phyloP scores from a whole-genome alignment of 2,888 invertebrate genomes.

The Neoitamus cyanurus region DNA sequence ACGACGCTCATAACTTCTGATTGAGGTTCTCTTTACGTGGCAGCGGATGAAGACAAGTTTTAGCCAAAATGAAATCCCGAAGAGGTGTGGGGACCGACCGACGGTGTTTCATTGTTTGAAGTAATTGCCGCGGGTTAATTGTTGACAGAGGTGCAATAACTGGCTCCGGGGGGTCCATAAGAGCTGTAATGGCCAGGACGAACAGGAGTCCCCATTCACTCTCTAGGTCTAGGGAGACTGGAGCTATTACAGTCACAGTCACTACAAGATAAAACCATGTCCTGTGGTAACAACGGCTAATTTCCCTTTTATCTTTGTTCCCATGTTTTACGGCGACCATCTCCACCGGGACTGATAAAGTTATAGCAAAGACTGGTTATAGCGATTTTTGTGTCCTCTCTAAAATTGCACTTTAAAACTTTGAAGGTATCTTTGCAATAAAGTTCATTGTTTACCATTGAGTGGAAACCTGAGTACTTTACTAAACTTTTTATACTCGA shows the following conservation, averaged over 20 bases:
- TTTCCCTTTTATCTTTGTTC: neutral
- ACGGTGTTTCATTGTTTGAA: neutral
- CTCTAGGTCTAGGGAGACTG: neutral
- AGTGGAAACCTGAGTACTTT: no score
- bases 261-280: neutral
- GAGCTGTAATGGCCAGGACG: neutral
- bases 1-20: slow-evolving; percentile 10
- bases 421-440: no score
- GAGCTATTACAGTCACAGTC: neutral
- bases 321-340: neutral
- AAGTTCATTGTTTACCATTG: no score
- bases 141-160: slow-evolving; percentile 9
- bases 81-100: neutral
- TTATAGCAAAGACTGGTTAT: neutral
- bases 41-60: neutral
- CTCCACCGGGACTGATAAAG: neutral
- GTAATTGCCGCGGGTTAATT: slow-evolving; percentile 7
- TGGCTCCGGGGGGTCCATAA: neutral
- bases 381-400: neutral
- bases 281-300: neutral
- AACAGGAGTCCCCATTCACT: neutral
- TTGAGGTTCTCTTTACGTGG: slow-evolving; percentile 25
- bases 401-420: no score
- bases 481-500: no score
- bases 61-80: neutral